Base-by-base conservation (phyloP, 1,140 invertebrate genomes). In the Monochamus saltuarius region DNA sequence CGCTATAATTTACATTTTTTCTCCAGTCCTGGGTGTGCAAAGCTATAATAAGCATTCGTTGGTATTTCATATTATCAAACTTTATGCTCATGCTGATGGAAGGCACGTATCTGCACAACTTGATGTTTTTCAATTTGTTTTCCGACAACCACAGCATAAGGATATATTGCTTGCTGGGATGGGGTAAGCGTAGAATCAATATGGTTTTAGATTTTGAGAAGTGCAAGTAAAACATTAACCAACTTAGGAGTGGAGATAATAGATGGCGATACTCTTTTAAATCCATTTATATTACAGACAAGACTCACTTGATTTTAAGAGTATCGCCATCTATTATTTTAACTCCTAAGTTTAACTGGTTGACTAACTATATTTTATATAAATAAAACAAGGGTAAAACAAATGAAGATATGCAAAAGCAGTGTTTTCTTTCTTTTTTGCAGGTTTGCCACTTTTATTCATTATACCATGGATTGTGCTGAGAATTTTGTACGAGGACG, bases 11-110 rank as follows among this genome's bases (percentile, higher is more conserved):
- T 52, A 73, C 80, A 87, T 1, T 83, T 86, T 64, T 77, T 84
- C 16, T 80, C 78, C 9, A 87, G 86, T 29, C 67, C 84, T 89
- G 87, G 87, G 77, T 83, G 34, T 92, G 90, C 75, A 90, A 90
- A 70, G 65, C 84, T 4, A 79, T 91, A 45, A 85, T 83, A 17
- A 83, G 83, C 35, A 62, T 89, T 10, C 85, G 84, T 79, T 83
- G 89, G 64, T 93, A 91, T 73, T 86, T 85, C 67, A 82, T 88
- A 34, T 75, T 90, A 51, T 87, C 89, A 1, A 93, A 91, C 74
- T 91, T 91, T 67, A 86, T 83, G 10, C 91, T 90, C 87, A 87
- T 92, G 66, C 77, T 92, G 14, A 90, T 92, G 84, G 90, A 92
- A 75, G 89, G 89, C 0, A 79, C 91, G 3, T 93, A 90, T 74